These are phyloP conservation scores for Halcyon chelicuti DNA, from an alignment of 2,797 vertebrate species.

Conservation along the genomic window DNA sequence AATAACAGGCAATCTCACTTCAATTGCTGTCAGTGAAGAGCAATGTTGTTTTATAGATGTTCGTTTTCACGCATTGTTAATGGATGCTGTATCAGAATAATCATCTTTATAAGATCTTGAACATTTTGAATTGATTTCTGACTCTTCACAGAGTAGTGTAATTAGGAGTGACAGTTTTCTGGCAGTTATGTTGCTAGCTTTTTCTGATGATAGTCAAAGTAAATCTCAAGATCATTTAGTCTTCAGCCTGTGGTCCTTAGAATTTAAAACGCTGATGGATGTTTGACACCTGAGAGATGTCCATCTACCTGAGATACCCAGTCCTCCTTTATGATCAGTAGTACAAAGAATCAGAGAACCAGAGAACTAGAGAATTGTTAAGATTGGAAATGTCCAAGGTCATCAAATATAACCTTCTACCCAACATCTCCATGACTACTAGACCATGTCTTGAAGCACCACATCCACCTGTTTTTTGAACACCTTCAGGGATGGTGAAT, in stretches of 20 bases:
- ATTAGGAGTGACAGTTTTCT: not conserved
- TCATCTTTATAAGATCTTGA: not conserved
- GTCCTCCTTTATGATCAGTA: not conserved
- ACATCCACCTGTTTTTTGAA: no score
- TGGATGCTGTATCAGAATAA: not conserved
- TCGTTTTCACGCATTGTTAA: not conserved
- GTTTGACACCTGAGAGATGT: not conserved
- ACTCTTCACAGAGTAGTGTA: not conserved
- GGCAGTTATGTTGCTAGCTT: not conserved
- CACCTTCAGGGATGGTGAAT: no score
- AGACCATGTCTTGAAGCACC: no score
- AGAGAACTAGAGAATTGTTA: no score
- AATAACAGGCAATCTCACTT: not conserved
- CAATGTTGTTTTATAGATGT: not conserved
- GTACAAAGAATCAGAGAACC: not conserved
- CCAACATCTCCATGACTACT: no score
- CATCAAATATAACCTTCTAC: no score
- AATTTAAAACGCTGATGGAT: not conserved
- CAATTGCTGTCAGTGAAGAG: not conserved
- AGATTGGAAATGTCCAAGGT: no score
- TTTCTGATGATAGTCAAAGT: not conserved
- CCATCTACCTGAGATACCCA: not conserved
- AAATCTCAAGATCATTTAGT: not conserved
- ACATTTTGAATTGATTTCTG: not conserved
- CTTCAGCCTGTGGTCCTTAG: not conserved